Base-by-base conservation (phyloP, 2,113 vertebrate species). In the Stegastes partitus region DNA sequence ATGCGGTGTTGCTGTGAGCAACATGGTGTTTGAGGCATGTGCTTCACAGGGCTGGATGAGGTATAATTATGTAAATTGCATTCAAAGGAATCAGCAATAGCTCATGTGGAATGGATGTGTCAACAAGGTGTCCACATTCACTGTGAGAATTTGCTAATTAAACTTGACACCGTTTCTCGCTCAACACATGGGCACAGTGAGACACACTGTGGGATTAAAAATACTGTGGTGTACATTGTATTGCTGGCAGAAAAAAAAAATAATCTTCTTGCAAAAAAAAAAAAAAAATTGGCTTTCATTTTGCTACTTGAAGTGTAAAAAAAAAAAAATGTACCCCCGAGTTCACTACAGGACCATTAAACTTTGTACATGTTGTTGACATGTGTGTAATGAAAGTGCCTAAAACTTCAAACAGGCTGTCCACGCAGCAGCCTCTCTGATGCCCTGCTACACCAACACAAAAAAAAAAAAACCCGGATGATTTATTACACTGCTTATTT, bases 41-140 rank as follows among this genome's bases (percentile, higher is more conserved):
- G 88, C 85, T 88, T 85, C 84, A 89, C 90, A 74, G 66, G 81
- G 89, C 74, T 68, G 90, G 85, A 85, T 93, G 94, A 94, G 92
- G 89, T 93, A 87, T 94, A 95, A 95, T 95, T 95, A 95, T 95
- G 94, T 89, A 95, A 95, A 95, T 94, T 85, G 23, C 72, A 91
- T 93, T 93, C 91, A 94, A 94, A 95, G 90, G 91, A 92, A 82
- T 93, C 92, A 89, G 92, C 81, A 82, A 77, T 85, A 93, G 91
- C 93, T 93, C 92, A 91, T 89, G 93, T 87, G 89, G 93, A 94
- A 93, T 92, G 87, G 85, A 94, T 87, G 87, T 92, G 91, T 92
- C 93, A 92, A 91, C 91, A 90, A 92, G 92, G 91, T 93, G 92
- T 91, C 88, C 90, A 77, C 80, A 76, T 88, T 87, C 87, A 72